These are phyloP conservation scores for Globia sparganii DNA, from an alignment of 2,888 invertebrate genomes.

Conservation along the genomic window DNA sequence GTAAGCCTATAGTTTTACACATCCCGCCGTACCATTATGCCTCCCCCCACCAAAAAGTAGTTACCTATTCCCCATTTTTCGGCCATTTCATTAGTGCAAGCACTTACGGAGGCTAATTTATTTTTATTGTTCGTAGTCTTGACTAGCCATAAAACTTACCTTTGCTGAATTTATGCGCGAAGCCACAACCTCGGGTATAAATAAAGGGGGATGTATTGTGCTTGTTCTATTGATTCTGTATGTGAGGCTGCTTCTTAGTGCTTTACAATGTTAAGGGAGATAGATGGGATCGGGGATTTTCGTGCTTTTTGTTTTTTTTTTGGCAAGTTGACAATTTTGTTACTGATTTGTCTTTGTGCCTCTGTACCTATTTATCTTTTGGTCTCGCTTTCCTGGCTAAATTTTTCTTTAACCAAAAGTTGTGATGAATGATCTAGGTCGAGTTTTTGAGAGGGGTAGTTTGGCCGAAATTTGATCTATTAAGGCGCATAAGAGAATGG, in stretches of 20 bases:
- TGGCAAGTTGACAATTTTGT: background rate
- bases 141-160: slow-evolving; percentile 63
- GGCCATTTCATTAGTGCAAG: slow-evolving; percentile 65
- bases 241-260: slow-evolving; percentile 18
- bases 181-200: slow-evolving; percentile 60
- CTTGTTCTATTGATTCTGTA: slow-evolving; percentile 41
- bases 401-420: too few relatives aligned
- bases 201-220: slow-evolving; percentile 47
- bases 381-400: too few relatives aligned
- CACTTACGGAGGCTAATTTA: slow-evolving; percentile 67
- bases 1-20: slow-evolving; percentile 5
- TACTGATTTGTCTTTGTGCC: background rate
- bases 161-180: slow-evolving; percentile 59
- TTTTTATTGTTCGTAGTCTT: slow-evolving; percentile 66
- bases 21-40: slow-evolving; percentile 4
- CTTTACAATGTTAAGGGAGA: slow-evolving; percentile 18
- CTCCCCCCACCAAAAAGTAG: slow-evolving; percentile 9
- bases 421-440: too few relatives aligned
- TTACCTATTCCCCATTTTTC: slow-evolving; percentile 55
- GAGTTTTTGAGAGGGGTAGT: too few relatives aligned
- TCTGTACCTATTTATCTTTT: too few relatives aligned
- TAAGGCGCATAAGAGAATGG: too few relatives aligned
- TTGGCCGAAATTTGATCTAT: too few relatives aligned
- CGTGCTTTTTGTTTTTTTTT: background rate
- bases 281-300: slow-evolving; percentile 17